Evolutionary conservation across 2,113 vertebrate species (phyloP), one percentile per base, ranked within the genome.

Genomic region (Elaphurus davidianus): DNA sequence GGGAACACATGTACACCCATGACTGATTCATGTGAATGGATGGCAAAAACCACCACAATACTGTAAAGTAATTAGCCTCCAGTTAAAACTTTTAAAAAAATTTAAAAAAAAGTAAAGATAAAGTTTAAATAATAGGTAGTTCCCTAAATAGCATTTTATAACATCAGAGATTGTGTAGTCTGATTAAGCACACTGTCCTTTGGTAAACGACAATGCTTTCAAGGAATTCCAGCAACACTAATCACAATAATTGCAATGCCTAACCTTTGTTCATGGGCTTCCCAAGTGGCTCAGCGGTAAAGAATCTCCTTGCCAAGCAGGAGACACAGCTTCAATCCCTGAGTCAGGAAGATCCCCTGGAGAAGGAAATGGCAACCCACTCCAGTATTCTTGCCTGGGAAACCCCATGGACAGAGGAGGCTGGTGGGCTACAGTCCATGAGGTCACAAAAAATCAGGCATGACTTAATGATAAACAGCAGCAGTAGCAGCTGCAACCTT

Each of bases 1-100:
- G 19, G n/a, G 67, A 23, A 71, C 19, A 71, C 67, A 40, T 40
- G 67, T 71, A 71, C 17, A 36, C n/a, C 17, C 64, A 71, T 36
- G 64, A 36, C 64, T 71, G 64, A 36, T 36, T 36, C n/a, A 21
- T 21, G 64, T 71, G 64, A 71, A 71, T 36, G 17, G 21, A 71
- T 36, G 64, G n/a, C n/a, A 71, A 36, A 71, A 36, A 11, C 4
- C n/a, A 71, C 9, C n/a, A 36, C 64, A 71, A 36, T 71, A 36
- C 21, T 71, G 17, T 36, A 36, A 36, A 36, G 17, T 36, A 71
- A 36, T 36, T 36, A 71, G 17, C n/a, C 9, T 71, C 64, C 17
- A 21, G 11, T 71, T 71, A 71, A 71, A 36, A 71, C 21, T 11
- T 0, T 2, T 21, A 21, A 67, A n/a, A 71, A n/a, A 8, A 0